Evolutionary conservation across 2,797 vertebrate genomes (phyloP).

Genomic region (Lates japonicus): DNA sequence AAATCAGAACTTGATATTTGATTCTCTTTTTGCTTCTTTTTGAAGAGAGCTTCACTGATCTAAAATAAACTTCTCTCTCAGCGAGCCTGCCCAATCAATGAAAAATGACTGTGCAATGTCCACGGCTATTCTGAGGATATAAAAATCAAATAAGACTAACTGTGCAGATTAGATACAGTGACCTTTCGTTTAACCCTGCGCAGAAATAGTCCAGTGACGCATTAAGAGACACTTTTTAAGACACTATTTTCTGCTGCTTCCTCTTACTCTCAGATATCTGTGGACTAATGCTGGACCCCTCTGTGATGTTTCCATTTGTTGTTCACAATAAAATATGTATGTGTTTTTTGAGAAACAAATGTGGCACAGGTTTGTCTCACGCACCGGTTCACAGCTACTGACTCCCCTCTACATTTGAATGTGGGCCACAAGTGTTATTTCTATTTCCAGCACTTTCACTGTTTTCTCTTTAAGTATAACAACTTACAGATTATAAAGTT

Average conservation of each 20-base stretch:
- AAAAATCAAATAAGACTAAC: neutral
- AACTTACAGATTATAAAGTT: slow-evolving; percentile 58
- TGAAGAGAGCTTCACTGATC: slow-evolving; percentile 7
- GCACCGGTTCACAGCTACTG: slow-evolving; percentile 34
- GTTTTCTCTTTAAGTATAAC: slow-evolving; percentile 21
- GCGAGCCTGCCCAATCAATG: slow-evolving; percentile 8
- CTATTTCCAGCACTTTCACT: slow-evolving; percentile 33
- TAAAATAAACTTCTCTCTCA: slow-evolving; percentile 17
- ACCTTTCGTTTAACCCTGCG: slow-evolving; percentile 20
- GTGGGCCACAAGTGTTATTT: slow-evolving; percentile 27
- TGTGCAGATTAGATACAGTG: neutral
- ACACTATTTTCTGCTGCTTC: slow-evolving; percentile 22
- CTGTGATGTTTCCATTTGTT: slow-evolving; percentile 56
- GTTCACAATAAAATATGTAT: slow-evolving; percentile 65
- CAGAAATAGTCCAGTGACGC: neutral
- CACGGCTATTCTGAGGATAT: neutral
- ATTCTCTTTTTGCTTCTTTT: neutral
- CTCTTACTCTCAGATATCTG: slow-evolving; percentile 21
- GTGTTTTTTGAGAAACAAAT: slow-evolving; percentile 36
- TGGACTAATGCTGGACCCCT: slow-evolving; percentile 4
- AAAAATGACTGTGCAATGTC: neutral
- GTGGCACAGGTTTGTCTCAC: slow-evolving; percentile 45
- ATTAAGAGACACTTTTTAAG: slow-evolving; percentile 17
- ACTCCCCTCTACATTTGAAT: slow-evolving; percentile 25
- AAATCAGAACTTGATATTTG: neutral